Base-by-base conservation (phyloP, 2,113 vertebrate genomes). In the Ochotona curzoniae region DNA sequence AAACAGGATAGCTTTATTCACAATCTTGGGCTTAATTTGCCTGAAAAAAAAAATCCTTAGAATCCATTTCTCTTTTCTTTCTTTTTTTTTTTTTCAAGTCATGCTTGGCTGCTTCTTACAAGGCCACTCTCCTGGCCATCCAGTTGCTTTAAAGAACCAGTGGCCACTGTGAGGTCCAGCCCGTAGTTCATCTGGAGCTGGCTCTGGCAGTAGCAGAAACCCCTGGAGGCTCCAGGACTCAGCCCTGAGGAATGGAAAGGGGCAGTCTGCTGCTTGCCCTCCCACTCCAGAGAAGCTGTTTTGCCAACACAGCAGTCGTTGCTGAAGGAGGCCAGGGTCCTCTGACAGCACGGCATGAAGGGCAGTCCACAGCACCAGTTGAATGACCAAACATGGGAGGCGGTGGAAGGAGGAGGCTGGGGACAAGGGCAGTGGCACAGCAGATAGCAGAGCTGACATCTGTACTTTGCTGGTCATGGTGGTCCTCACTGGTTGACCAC, bases 11-110 rank as follows among this genome's bases (percentile, higher is more conserved):
- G 21, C 44, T 88, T 87, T 93, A 54, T 84, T 66, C 69, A 73
- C n/a, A 76, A 54, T 57, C 61, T 57, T 82, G 35, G 69, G 38
- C 66, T 92, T 92, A 89, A 93, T 96, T 61, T 90, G 66, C 86
- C 91, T 54, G 26, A 75, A 91, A 93, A 73, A 90, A 85, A 14
- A 18, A 15, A 35, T 54, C 12, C 30, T 38, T n/a, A 14, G 83
- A 94, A 60, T 44, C 38, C 14, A 75, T 23, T 32, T n/a, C 35
- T 18, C 35, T n/a, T 60, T 90, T 18, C 54, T 18, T 54, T 57
- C 38, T 44, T 44, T 44, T 44, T 44, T 44, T 44, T 44, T 44
- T 44, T 44, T 44, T 44, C 38, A 44, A 44, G 74, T 9, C 35
- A 60, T 3, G 0, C 64, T 47, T 60, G 20, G 44, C 26, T 2